Conservation (phyloP, 2,797 vertebrate species). For the Vireo griseus region DNA sequence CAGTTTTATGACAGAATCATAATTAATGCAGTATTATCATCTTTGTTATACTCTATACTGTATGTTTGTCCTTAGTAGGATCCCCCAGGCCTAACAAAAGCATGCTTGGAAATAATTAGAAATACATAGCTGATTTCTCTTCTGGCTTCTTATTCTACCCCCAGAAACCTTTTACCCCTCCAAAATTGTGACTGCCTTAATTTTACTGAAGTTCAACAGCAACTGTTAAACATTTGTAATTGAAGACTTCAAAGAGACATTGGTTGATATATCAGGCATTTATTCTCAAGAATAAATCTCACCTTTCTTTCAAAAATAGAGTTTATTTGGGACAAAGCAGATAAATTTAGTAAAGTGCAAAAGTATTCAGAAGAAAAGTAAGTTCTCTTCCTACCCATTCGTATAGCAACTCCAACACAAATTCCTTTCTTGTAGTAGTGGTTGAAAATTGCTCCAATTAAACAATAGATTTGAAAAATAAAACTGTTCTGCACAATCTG, state of each 20-base stretch:
- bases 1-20: background rate
- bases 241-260: background rate
- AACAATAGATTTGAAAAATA: background rate
- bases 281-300: background rate
- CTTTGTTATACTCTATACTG: background rate
- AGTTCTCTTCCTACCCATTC: background rate
- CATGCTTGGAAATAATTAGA: background rate
- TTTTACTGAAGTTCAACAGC: background rate
- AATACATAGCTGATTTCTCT: background rate
- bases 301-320: background rate
- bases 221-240: background rate
- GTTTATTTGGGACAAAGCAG: background rate
- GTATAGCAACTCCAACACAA: background rate
- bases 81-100: background rate
- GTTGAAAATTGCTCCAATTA: background rate
- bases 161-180: background rate
- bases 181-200: background rate
- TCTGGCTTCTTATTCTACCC: background rate
- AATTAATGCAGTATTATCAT: background rate
- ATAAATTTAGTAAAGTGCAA: background rate
- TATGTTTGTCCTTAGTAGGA: background rate
- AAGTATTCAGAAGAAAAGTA: background rate
- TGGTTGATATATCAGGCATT: background rate
- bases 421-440: background rate
- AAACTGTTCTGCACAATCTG: background rate